Percentiles rank a stretch among this genome's conserved stretches.
These are phyloP conservation scores for Apocrypta bakeri DNA, from an alignment of 1,140 invertebrate species.

Conservation along the genomic window DNA sequence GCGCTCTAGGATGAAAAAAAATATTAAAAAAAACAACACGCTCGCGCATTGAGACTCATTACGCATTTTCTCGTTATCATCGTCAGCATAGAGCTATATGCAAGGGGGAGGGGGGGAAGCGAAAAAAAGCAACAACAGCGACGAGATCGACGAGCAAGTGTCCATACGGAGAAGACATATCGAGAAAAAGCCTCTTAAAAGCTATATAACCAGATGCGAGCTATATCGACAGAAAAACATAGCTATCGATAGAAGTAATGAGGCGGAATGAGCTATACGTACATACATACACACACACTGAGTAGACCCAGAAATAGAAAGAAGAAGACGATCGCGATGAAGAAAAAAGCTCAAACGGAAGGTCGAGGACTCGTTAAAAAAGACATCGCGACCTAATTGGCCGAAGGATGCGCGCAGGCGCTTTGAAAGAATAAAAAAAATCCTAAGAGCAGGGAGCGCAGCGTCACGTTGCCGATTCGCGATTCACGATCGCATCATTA, in stretches of 20 bases:
- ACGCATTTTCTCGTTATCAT: neutral
- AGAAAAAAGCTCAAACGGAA: conserved; percentile 23
- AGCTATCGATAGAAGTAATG: conserved; percentile 44
- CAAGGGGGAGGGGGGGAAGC: too few species aligned
- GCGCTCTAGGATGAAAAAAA: neutral
- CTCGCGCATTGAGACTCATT: neutral
- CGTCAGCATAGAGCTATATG: neutral
- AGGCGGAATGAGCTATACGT: conserved; percentile 19
- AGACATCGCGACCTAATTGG: conserved; percentile 47
- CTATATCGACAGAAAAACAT: neutral
- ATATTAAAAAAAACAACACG: neutral
- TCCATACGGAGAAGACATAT: neutral
- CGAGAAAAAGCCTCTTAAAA: conserved; percentile 1
- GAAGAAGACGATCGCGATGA: neutral
- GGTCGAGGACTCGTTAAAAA: conserved; percentile 46
- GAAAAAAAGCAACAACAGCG: neutral
- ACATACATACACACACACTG: neutral
- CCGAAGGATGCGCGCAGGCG: conserved; percentile 10
- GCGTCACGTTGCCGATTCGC: conserved; percentile 21
- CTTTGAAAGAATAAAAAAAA: neutral
- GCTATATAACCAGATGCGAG: neutral
- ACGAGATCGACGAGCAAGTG: conserved; percentile 10
- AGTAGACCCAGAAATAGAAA: neutral
- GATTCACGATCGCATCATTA: conserved; percentile 51
- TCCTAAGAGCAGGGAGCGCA: neutral